Conservation (phyloP, 2,797 vertebrate genomes). For the Eutrigla gurnardus region DNA sequence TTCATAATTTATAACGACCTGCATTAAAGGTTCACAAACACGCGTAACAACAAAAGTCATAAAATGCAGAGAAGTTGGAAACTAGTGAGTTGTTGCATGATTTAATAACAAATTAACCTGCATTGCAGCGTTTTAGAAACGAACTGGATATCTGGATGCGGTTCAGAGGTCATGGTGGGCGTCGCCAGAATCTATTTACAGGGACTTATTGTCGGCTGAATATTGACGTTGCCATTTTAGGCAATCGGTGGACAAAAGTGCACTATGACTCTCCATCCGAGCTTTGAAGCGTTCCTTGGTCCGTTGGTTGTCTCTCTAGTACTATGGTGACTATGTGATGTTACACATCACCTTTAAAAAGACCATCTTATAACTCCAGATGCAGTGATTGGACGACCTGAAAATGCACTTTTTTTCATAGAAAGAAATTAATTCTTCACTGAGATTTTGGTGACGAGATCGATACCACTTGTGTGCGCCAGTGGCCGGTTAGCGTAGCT, state of each 20-base stretch:
- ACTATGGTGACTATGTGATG: not conserved
- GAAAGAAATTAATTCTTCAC: not conserved
- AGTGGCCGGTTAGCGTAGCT: not conserved
- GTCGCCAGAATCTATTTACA: not conserved
- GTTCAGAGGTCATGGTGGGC: no score
- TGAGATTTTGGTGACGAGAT: not conserved
- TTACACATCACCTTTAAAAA: not conserved
- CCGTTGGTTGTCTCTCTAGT: not conserved
- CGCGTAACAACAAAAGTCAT: not conserved
- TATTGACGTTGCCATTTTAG: not conserved
- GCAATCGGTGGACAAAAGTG: not conserved
- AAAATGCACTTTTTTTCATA: no score
- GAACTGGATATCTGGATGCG: no score
- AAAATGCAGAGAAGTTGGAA: not conserved
- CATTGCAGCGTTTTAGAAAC: no score
- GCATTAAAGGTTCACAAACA: conserved; percentile 1
- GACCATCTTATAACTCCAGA: no score
- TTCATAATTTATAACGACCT: conserved; percentile 13
- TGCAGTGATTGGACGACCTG: no score
- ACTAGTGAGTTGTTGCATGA: not conserved
- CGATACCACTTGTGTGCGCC: not conserved
- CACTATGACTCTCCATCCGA: not conserved
- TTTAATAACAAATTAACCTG: no score
- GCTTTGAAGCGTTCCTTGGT: not conserved
- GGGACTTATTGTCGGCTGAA: not conserved